Percentiles rank a stretch among this genome's conserved stretches.
phyloP scores from a whole-genome alignment of 2,113 vertebrate species.

The Hypomesus transpacificus region DNA sequence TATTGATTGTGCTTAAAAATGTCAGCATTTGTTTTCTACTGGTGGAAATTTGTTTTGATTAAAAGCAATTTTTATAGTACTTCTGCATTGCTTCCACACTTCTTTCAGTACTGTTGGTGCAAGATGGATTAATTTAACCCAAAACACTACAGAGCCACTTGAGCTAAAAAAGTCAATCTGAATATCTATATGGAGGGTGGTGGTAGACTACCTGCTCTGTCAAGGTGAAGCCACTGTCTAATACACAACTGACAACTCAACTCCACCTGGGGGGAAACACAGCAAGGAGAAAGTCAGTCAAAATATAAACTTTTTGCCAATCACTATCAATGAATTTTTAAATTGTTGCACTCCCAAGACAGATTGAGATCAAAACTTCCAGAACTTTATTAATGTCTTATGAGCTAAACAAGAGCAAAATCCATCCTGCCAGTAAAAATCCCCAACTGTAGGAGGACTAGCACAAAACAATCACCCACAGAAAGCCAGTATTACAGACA shows the following conservation, averaged over 20 bases:
- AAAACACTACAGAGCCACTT: not conserved
- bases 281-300: too few species aligned
- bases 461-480: slow-evolving; percentile 37
- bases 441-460: slow-evolving; percentile 48
- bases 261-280: too few species aligned
- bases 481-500: slow-evolving; percentile 13
- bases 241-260: too few species aligned
- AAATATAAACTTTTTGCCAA: too few species aligned
- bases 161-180: not conserved
- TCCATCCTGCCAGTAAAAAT: slow-evolving; percentile 45
- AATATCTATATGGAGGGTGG: too few species aligned
- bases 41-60: slow-evolving; percentile 70
- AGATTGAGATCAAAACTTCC: slow-evolving; percentile 59
- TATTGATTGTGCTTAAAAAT: slow-evolving; percentile 43
- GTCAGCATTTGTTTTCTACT: slow-evolving; percentile 68
- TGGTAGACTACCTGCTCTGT: too few species aligned
- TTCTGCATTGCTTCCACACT: not conserved
- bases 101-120: not conserved
- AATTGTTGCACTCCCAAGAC: not conserved
- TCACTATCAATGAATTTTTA: too few species aligned
- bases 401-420: slow-evolving; percentile 45
- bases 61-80: slow-evolving; percentile 60
- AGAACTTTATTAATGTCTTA: slow-evolving; percentile 66
- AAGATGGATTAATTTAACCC: not conserved
- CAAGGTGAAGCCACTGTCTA: too few species aligned